A percentile compares a stretch with the other conserved stretches of the same genome.
Evolutionary conservation across 2,888 invertebrate genomes (phyloP).

Genomic region (Diarsia rubi): DNA sequence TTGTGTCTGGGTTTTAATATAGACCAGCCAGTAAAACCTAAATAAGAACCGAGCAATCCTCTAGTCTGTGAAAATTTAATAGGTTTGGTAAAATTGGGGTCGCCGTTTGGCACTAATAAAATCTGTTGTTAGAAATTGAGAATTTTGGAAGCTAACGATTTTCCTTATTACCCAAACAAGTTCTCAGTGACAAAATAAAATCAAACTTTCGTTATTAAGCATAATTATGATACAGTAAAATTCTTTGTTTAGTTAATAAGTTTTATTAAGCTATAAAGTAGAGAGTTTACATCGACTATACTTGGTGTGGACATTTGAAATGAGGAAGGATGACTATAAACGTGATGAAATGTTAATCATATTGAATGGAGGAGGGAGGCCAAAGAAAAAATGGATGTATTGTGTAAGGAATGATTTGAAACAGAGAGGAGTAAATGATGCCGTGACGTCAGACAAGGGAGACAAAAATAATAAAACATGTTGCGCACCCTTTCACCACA

Average conservation of each 20-base stretch:
- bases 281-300: constrained; percentile 6
- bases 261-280: background rate
- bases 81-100: constrained; percentile 16
- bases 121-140: background rate
- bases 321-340: too few relatives aligned
- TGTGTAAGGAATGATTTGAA: too few relatives aligned
- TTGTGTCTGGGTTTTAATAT: background rate
- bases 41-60: constrained; percentile 19
- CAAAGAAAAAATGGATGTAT: too few relatives aligned
- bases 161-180: background rate
- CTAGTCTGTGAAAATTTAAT: constrained; percentile 5
- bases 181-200: background rate
- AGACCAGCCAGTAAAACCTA: background rate
- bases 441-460: too few relatives aligned
- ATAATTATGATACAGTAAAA: background rate
- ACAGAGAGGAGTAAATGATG: too few relatives aligned
- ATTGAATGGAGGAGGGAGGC: too few relatives aligned
- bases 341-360: too few relatives aligned
- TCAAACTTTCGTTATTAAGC: background rate
- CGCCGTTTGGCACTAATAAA: constrained; percentile 11
- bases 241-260: background rate
- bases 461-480: too few relatives aligned
- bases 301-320: too few relatives aligned
- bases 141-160: background rate
- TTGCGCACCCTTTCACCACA: too few relatives aligned